Evolutionary conservation across 2,888 invertebrate genomes (phyloP).

Genomic region (Schizaphis graminum): DNA sequence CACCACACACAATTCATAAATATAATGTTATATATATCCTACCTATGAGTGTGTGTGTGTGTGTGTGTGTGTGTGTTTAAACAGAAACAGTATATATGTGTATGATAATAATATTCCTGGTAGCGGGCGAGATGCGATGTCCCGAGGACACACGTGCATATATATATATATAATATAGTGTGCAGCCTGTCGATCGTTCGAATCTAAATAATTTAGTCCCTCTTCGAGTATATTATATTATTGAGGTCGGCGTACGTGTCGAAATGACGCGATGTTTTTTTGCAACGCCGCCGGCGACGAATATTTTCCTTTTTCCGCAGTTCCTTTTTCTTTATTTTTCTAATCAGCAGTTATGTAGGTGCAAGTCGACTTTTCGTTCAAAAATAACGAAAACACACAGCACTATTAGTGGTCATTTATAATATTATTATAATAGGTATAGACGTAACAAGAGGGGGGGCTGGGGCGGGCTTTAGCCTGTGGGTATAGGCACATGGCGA

Average conservation of each 20-base stretch:
- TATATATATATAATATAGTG: too few species aligned
- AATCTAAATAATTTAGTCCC: constrained; percentile 23
- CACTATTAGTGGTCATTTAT: too few species aligned
- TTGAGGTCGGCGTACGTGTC: neutral
- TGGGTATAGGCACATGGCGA: too few species aligned
- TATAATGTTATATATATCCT: neutral
- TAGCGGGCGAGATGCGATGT: constrained; percentile 6
- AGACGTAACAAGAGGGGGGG: too few species aligned
- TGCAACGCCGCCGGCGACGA: neutral
- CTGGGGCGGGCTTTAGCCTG: too few species aligned
- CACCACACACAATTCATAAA: constrained; percentile 25
- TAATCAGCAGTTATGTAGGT: neutral
- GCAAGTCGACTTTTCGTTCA: too few species aligned
- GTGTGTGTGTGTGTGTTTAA: neutral
- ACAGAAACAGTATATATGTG: neutral
- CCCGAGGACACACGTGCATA: constrained; percentile 22
- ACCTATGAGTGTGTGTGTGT: neutral
- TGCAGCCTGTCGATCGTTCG: neutral
- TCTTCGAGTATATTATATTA: neutral
- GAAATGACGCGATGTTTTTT: neutral
- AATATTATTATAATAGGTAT: too few species aligned
- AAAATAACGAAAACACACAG: too few species aligned
- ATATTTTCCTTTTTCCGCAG: neutral
- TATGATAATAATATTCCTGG: neutral
- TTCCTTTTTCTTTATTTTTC: neutral